These are phyloP conservation scores for Drosophila funebris DNA, from an alignment of 1,140 invertebrate species.

Conservation along the genomic window DNA sequence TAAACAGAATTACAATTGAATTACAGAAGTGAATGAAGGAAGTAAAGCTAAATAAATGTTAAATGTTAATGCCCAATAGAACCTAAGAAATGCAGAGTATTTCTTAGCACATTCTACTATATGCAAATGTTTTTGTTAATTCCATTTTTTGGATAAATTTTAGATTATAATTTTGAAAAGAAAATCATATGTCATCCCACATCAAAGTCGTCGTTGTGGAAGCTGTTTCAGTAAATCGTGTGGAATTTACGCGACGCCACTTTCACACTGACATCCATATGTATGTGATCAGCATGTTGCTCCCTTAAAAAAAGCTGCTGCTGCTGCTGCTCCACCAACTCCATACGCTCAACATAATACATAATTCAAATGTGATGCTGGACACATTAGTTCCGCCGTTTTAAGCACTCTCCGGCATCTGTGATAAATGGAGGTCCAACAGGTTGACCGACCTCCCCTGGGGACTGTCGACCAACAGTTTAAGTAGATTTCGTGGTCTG, in stretches of 20 bases:
- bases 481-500: constrained; percentile 50
- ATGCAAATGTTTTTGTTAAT: neutral
- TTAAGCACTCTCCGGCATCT: constrained; percentile 49
- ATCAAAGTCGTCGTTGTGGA: constrained; percentile 43
- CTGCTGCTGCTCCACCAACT: neutral
- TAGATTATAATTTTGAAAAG: constrained; percentile 60
- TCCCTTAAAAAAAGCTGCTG: too few relatives aligned
- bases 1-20: too few relatives aligned
- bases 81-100: neutral
- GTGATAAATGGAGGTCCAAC: constrained; percentile 65
- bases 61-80: too few relatives aligned
- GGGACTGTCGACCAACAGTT: constrained; percentile 15
- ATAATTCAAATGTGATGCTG: constrained; percentile 71
- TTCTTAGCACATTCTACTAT: neutral
- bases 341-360: constrained; percentile 50
- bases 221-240: constrained; percentile 51
- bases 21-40: too few relatives aligned
- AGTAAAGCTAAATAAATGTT: too few relatives aligned
- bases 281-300: neutral
- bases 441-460: constrained; percentile 49
- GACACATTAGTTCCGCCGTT: constrained; percentile 77
- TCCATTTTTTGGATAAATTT: neutral
- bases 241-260: constrained; percentile 52
- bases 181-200: constrained; percentile 56
- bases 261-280: constrained; percentile 22